phyloP scores from a whole-genome alignment of 2,113 vertebrate genomes.

The Scartelaos histophorus region DNA sequence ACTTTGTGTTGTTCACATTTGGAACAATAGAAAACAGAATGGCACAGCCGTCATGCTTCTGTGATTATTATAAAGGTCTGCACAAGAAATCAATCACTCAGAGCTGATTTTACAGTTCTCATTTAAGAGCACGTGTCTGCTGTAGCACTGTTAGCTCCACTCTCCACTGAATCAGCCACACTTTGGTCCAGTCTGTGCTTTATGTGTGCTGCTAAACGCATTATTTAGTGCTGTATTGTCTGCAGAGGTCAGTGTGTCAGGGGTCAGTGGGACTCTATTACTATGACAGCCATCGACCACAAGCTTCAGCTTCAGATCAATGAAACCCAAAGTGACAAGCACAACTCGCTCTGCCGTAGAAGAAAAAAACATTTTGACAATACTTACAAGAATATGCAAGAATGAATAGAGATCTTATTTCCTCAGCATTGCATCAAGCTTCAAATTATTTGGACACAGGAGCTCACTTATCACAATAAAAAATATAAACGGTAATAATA shows the following conservation, averaged over 20 bases:
- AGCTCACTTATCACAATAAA: too few species aligned
- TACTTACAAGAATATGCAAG: background rate
- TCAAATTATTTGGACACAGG: too few species aligned
- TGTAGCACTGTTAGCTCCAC: conserved; percentile 31
- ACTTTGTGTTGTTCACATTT: too few species aligned
- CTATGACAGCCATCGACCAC: conserved; percentile 9
- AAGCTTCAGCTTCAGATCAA: conserved; percentile 31
- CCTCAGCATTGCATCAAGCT: too few species aligned
- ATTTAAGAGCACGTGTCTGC: conserved; percentile 27
- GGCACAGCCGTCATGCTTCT: conserved; percentile 6
- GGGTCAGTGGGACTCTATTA: conserved; percentile 20
- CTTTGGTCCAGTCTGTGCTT: conserved; percentile 4
- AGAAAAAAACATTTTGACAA: background rate
- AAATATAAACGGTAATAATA: too few species aligned
- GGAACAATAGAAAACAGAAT: too few species aligned
- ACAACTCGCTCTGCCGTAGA: conserved; percentile 13
- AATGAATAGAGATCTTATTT: too few species aligned
- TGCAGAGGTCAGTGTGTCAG: conserved; percentile 16
- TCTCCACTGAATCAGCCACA: conserved; percentile 16
- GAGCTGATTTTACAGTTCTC: conserved; percentile 35
- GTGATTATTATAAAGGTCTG: conserved; percentile 24
- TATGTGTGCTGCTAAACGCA: background rate
- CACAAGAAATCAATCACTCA: conserved; percentile 37
- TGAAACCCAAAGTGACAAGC: conserved; percentile 24
- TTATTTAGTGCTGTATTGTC: background rate